phyloP scores from a whole-genome alignment of 2,797 vertebrate species.

The Brachyrhaphis roseni region DNA sequence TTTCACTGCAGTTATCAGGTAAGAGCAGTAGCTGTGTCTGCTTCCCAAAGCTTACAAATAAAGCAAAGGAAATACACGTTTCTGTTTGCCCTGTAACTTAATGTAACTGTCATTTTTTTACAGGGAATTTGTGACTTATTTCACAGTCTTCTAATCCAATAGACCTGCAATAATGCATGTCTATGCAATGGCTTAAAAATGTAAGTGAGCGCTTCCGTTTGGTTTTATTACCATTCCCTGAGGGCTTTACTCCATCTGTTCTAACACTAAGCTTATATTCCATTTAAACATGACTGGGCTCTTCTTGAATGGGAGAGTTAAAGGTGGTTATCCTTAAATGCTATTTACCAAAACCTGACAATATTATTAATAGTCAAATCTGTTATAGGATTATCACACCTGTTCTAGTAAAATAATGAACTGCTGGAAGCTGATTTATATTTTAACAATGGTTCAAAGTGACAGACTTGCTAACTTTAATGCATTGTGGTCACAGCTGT shows the following conservation, averaged over 20 bases:
- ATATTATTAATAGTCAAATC: conserved; percentile 2
- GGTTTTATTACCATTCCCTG: conserved; percentile 56
- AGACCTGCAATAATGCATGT: conserved; percentile 15
- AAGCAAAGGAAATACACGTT: neutral
- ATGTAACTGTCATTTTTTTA: neutral
- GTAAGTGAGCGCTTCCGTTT: conserved; percentile 46
- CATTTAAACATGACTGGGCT: conserved; percentile 55
- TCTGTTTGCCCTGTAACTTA: neutral
- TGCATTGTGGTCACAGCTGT: neutral
- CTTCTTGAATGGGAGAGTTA: conserved; percentile 45
- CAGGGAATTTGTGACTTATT: conserved; percentile 5
- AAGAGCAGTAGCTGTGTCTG: conserved; percentile 8
- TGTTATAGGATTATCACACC: neutral
- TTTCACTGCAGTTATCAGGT: neutral
- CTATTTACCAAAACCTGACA: conserved; percentile 7
- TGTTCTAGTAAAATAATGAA: neutral
- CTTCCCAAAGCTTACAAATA: conserved; percentile 10
- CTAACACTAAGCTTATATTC: conserved; percentile 57
- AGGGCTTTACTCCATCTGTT: conserved; percentile 72
- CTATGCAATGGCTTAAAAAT: conserved; percentile 65
- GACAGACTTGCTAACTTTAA: neutral
- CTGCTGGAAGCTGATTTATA: neutral
- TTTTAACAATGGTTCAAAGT: conserved; percentile 4
- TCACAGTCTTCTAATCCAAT: neutral
- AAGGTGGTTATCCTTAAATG: conserved; percentile 34